Evolutionary conservation across 2,797 vertebrate species (phyloP), one percentile per base, ranked within the genome.

Genomic region (Erithacus rubecula): DNA sequence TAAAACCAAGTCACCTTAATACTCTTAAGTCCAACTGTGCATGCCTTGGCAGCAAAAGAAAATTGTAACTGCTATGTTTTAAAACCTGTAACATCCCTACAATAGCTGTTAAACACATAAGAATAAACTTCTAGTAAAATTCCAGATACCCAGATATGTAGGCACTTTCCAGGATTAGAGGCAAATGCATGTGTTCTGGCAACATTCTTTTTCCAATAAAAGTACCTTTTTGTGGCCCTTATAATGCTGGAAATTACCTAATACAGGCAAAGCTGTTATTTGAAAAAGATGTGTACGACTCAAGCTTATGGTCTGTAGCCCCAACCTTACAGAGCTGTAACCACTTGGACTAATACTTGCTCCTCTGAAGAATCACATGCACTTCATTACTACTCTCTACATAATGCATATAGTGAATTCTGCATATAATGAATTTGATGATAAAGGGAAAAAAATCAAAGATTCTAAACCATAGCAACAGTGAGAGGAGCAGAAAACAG

Each of bases 1-100:
- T 92, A 93, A 95, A 96, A 93, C 39, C 79, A 72, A 90, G 87
- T 86, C 82, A 92, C 82, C 85, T 96, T 92, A 96, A 78, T 86
- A 84, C n/a, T 93, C 51, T 26, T 26, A 76, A 86, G 52, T 86
- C 74, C 67, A 90, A 86, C 76, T 83, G 65, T 88, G 65, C 69
- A 72, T 86, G 79, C 47, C 84, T 68, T 79, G 63, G 62, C 79
- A 84, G 44, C 87, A 90, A 93, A 92, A 59, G 58, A 56, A 91
- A 91, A 93, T 27, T 65, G 11, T 69, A 90, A 86, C 37, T 79
- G 62, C 79, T 85, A 8, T 58, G 39, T 74, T 90, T 91, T 72
- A 88, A 86, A 91, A 76, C 34, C 32, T 62, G 39, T 67, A 79
- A 76, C 59, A 88, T n/a, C 63, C 41, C 63, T 63, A 53, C 69